phyloP scores from a whole-genome alignment of 2,888 invertebrate species.

The Phortica okadai region DNA sequence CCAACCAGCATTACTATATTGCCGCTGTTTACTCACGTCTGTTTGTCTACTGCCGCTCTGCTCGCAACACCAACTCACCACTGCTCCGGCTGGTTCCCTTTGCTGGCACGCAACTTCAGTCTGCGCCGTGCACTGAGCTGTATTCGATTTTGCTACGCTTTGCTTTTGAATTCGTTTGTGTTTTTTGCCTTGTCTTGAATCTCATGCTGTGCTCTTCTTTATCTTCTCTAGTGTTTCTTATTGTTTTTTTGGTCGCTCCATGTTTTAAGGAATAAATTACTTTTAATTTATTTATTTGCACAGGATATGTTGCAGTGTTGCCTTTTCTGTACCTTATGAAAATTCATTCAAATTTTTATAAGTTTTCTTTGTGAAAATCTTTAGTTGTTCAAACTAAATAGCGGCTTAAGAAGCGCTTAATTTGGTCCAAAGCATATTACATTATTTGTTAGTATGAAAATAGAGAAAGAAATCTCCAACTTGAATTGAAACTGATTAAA shows the following conservation, averaged over 20 bases:
- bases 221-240: not conserved
- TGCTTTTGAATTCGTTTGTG: slow-evolving; percentile 11
- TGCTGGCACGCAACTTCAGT: not conserved
- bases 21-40: slow-evolving; percentile 27
- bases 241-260: not conserved
- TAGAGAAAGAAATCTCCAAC: too few species aligned
- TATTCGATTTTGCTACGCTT: slow-evolving; percentile 7
- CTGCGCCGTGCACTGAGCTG: slow-evolving; percentile 10
- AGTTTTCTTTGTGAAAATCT: too few species aligned
- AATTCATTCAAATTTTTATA: not conserved
- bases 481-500: too few species aligned
- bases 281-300: slow-evolving; percentile 32
- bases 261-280: slow-evolving; percentile 25
- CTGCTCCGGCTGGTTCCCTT: not conserved
- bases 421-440: too few species aligned
- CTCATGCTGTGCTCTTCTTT: not conserved
- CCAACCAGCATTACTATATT: slow-evolving; percentile 14
- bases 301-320: slow-evolving; percentile 24
- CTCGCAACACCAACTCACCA: not conserved
- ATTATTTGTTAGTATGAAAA: too few species aligned
- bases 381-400: too few species aligned
- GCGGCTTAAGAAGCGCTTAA: too few species aligned
- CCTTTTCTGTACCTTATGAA: not conserved
- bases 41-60: slow-evolving; percentile 13
- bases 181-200: not conserved